phyloP scores from a whole-genome alignment of 1,140 invertebrate genomes.

The Drosophila lini region DNA sequence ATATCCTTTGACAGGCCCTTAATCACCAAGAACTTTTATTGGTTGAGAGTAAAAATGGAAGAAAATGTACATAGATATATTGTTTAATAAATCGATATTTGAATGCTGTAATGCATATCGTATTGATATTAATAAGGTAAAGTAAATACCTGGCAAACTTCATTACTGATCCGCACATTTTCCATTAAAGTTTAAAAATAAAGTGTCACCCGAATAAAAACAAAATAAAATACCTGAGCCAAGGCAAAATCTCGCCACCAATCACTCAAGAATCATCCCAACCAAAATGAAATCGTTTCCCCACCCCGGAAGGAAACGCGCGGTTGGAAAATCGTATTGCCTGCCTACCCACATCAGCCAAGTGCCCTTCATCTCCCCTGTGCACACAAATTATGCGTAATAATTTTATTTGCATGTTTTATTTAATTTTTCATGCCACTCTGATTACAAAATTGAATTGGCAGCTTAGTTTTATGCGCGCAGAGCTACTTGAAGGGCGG shows the following conservation, averaged over 20 bases:
- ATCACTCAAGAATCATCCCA: constrained; percentile 11
- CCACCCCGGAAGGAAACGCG: constrained; percentile 22
- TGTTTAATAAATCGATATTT: neutral
- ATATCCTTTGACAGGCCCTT: neutral
- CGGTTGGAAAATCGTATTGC: constrained; percentile 18
- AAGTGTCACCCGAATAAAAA: neutral
- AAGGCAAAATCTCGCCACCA: constrained; percentile 2
- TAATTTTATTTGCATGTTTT: constrained; percentile 83
- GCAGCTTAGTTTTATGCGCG: constrained; percentile 77
- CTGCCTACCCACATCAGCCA: constrained; percentile 11
- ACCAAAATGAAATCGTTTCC: constrained; percentile 17
- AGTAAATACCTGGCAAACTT: neutral
- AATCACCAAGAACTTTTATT: neutral
- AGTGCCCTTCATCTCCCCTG: constrained; percentile 18
- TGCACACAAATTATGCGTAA: constrained; percentile 80
- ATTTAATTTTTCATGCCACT: constrained; percentile 83
- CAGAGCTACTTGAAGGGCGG: constrained; percentile 52
- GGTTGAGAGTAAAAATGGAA: neutral
- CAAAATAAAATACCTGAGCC: neutral
- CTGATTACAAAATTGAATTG: constrained; percentile 82
- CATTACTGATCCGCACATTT: neutral
- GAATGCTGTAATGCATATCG: too few species aligned
- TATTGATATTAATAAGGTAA: too few species aligned
- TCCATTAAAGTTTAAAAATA: constrained; percentile 4
- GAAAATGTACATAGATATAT: neutral